A percentile compares a stretch with the other conserved stretches of the same genome.
Evolutionary conservation across 2,888 invertebrate species (phyloP).

Genomic region (Epistrophe eligans): DNA sequence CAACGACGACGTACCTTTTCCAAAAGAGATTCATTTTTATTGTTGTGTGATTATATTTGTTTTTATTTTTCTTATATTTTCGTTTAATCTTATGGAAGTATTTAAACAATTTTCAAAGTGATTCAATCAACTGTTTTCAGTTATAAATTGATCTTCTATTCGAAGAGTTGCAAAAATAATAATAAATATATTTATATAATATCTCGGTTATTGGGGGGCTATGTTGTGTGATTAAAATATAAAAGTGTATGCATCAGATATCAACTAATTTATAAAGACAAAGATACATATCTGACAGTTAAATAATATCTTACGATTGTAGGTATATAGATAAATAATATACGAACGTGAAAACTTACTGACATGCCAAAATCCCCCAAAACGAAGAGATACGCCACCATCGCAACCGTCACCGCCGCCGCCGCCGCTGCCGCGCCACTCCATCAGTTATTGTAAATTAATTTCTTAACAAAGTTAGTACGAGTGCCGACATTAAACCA

Average conservation of each 20-base stretch:
- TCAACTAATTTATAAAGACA: slow-evolving; percentile 24
- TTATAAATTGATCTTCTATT: slow-evolving; percentile 66
- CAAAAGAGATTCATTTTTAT: slow-evolving; percentile 64
- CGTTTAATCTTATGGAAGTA: slow-evolving; percentile 50
- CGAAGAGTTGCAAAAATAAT: slow-evolving; percentile 39
- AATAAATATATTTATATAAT: background rate
- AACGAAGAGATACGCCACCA: slow-evolving; percentile 27
- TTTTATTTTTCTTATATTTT: slow-evolving; percentile 33
- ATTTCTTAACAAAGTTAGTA: slow-evolving; percentile 26
- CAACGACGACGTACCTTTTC: slow-evolving; percentile 5
- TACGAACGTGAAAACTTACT: slow-evolving; percentile 35
- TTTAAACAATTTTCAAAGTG: slow-evolving; percentile 65
- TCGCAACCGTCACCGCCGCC: too few species aligned
- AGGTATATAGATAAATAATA: background rate
- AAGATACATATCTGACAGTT: slow-evolving; percentile 23
- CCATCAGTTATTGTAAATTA: slow-evolving; percentile 33
- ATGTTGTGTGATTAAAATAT: too few species aligned
- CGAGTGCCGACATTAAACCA: slow-evolving; percentile 61
- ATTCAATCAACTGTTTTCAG: slow-evolving; percentile 65
- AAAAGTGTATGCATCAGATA: background rate
- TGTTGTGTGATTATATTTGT: slow-evolving; percentile 48
- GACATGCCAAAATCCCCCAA: slow-evolving; percentile 68
- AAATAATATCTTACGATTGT: slow-evolving; percentile 17
- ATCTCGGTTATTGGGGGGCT: background rate
- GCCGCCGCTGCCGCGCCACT: background rate